These are phyloP conservation scores for Teleiodes luculella DNA, from an alignment of 2,888 invertebrate species.

Conservation along the genomic window DNA sequence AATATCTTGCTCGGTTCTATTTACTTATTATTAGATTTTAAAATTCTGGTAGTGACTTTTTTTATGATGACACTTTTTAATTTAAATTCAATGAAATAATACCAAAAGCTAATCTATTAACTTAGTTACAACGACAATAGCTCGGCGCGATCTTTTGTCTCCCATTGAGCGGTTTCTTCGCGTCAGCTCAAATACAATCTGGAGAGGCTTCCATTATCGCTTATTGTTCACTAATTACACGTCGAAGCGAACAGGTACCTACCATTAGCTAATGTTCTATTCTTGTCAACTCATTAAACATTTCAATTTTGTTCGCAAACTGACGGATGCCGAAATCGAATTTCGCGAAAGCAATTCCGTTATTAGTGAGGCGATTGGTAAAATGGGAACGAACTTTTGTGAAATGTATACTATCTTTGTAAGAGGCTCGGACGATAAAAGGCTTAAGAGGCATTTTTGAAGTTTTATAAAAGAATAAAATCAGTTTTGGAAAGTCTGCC, in stretches of 20 bases:
- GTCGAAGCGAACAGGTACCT: not conserved
- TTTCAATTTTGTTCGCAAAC: not conserved
- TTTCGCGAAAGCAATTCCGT: not conserved
- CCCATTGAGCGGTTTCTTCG: not conserved
- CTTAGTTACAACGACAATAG: not conserved
- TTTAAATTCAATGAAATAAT: no score
- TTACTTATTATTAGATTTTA: no score
- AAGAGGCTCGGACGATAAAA: no score
- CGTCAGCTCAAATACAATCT: not conserved
- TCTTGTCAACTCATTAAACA: slow-evolving; percentile 6
- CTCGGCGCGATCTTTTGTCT: not conserved
- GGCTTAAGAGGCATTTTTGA: no score
- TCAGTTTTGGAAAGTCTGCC: no score
- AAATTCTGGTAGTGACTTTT: no score
- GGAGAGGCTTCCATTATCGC: not conserved
- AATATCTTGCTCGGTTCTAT: no score
- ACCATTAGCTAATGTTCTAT: slow-evolving; percentile 2
- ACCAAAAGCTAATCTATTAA: no score
- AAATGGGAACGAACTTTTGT: not conserved
- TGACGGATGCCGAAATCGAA: not conserved
- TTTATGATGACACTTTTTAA: no score
- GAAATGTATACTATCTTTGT: not conserved
- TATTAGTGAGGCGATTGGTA: not conserved
- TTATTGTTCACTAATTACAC: slow-evolving; percentile 2
- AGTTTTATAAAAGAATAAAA: no score